Conservation (phyloP, 1,140 invertebrate genomes). For the Drosophila punjabiensis region DNA sequence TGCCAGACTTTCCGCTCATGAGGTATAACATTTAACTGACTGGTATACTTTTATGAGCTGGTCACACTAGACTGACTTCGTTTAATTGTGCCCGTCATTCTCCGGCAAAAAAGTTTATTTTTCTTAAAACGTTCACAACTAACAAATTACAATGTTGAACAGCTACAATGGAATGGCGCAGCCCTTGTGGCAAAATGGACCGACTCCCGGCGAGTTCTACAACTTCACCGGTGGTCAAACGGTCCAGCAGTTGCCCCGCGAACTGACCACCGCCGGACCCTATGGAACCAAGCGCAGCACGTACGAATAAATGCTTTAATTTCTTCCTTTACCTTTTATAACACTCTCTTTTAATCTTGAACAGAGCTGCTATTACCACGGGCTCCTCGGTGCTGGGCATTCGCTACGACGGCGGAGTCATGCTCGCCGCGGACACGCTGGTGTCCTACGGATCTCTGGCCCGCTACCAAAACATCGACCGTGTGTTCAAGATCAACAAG, state of each 20-base stretch:
- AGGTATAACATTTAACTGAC: too few species aligned
- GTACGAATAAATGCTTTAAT: conserved; percentile 86
- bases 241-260: conserved; percentile 66
- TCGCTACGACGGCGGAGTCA: conserved; percentile 94
- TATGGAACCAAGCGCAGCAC: conserved; percentile 87
- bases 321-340: too few species aligned
- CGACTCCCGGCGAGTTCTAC: conserved; percentile 89
- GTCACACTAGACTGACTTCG: conserved; percentile 21
- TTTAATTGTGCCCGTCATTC: conserved; percentile 77
- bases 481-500: conserved; percentile 95
- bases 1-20: too few species aligned
- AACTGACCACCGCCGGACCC: conserved; percentile 70
- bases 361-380: conserved; percentile 93
- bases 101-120: conserved; percentile 37
- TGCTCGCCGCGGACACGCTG: conserved; percentile 96
- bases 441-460: conserved; percentile 97
- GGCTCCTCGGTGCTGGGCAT: conserved; percentile 96
- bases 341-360: conserved; percentile 27
- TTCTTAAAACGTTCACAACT: neutral
- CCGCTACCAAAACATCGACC: conserved; percentile 92
- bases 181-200: conserved; percentile 90
- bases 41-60: neutral
- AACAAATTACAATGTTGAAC: conserved; percentile 62
- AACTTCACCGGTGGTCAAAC: conserved; percentile 88
- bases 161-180: conserved; percentile 46